Percentiles rank a stretch among this genome's conserved stretches.
Evolutionary conservation across 2,797 vertebrate species (phyloP).

Genomic region (Aldrovandia affinis): DNA sequence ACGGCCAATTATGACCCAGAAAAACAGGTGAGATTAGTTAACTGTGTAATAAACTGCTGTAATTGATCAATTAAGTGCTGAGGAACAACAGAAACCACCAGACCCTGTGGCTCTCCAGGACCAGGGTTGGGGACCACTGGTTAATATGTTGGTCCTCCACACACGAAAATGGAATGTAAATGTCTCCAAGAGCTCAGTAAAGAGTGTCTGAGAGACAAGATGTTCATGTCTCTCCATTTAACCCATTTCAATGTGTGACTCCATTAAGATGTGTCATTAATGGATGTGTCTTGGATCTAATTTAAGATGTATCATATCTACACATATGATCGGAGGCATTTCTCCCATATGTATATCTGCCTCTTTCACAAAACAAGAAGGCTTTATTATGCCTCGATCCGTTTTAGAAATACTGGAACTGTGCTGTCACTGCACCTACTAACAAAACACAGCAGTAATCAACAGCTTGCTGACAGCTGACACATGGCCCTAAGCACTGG

Average conservation of each 20-base stretch:
- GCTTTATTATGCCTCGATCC: background rate
- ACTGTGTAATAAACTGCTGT: background rate
- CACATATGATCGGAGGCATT: background rate
- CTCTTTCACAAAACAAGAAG: constrained; percentile 16
- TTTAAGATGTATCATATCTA: background rate
- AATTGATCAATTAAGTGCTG: background rate
- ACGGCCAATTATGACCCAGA: background rate
- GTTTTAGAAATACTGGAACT: background rate
- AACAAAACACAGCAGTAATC: constrained; percentile 23
- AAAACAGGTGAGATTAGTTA: background rate
- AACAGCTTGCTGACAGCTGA: background rate
- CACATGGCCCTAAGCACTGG: background rate
- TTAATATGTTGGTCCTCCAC: background rate
- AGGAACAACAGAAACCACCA: background rate
- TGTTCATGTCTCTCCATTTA: background rate
- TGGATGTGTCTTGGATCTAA: background rate
- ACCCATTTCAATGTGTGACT: background rate
- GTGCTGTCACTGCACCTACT: background rate
- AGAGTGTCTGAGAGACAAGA: background rate
- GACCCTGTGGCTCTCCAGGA: background rate
- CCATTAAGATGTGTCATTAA: background rate
- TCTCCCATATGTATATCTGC: background rate
- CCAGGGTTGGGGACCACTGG: background rate
- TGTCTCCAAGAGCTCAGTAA: background rate
- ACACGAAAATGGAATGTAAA: background rate